Base-by-base conservation (phyloP, 1,140 invertebrate genomes). In the Papilio dardanus region DNA sequence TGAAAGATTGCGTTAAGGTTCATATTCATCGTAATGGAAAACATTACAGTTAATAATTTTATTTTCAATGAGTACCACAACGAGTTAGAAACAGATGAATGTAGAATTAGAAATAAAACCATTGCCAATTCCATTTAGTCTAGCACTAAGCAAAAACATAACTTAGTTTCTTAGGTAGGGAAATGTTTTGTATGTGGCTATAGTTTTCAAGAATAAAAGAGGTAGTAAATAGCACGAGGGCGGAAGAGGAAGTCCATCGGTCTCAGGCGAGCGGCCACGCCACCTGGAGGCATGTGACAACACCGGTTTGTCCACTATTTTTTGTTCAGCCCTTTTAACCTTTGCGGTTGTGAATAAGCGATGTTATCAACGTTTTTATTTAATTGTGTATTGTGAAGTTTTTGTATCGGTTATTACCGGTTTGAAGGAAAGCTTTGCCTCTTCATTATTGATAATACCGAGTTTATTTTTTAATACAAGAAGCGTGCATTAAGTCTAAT, bases 321-420 rank as follows among this genome's bases (percentile, higher is more conserved):
- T 90, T 88, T 88, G 77, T 76, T 69, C 66, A 71, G 78, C 83
- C 88, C 87, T 88, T 82, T 82, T 71, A 78, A 86, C 83, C 84
- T 88, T 84, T 88, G 76, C 37, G 30, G 67, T 77, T 76, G 78
- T 82, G 78, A 54, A 79, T 65, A n/a, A 74, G 77, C 74, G 77
- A 80, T 79, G 75, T 71, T 77, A 82, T 58, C n/a, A 77, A 78
- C 46, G 42, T 35, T 71, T 50, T 75, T 62, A 28, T 28, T 62
- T 14, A 62, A 62, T 62, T 62, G 10, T 62, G 54, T 62, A 62
- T 30, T 16, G 54, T 62, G 54, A 62, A 62, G 54, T 62, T 21
- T 62, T 62, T 62, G 16, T 62, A 28, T 24, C 54, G 54, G 54
- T 62, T 28, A 24, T 12, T 58, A 12, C 50, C 16, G 14, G 21